These are phyloP conservation scores for Drosophila trichaetosa DNA, from an alignment of 2,888 invertebrate species.

Conservation along the genomic window DNA sequence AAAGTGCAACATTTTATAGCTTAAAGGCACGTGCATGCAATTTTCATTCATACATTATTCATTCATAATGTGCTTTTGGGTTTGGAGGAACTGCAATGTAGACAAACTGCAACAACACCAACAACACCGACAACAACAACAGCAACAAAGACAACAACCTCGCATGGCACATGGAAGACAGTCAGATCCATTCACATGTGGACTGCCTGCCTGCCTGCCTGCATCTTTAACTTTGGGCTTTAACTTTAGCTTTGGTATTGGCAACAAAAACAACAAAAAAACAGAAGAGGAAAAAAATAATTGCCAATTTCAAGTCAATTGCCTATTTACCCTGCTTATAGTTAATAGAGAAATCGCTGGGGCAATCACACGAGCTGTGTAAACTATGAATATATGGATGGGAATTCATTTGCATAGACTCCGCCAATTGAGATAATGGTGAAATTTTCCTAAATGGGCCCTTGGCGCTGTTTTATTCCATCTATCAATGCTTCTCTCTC, in stretches of 20 bases:
- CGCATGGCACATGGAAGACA: constrained; percentile 41
- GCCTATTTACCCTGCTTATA: constrained; percentile 80
- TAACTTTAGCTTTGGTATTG: constrained; percentile 25
- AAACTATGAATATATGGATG: constrained; percentile 44
- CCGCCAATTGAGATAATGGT: constrained; percentile 72
- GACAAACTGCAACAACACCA: constrained; percentile 40
- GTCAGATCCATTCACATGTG: constrained; percentile 60
- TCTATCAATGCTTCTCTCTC: background rate
- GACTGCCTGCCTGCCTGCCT: constrained; percentile 51
- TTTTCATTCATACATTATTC: constrained; percentile 83
- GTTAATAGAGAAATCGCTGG: constrained; percentile 80
- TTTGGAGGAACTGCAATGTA: constrained; percentile 47
- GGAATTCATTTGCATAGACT: constrained; percentile 70
- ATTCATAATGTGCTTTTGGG: constrained; percentile 77
- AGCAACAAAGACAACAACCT: constrained; percentile 26
- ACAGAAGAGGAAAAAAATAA: constrained; percentile 65
- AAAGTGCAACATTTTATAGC: constrained; percentile 78
- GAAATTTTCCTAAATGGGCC: constrained; percentile 66
- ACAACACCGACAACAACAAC: constrained; percentile 20
- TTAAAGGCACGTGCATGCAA: constrained; percentile 82
- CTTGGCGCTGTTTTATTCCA: constrained; percentile 19
- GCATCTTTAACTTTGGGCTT: constrained; percentile 37
- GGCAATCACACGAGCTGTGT: constrained; percentile 55
- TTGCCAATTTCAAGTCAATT: constrained; percentile 82
- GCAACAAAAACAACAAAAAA: constrained; percentile 21